Evolutionary conservation across 2,888 invertebrate genomes (phyloP).

Genomic region (Ormyrus rosae): DNA sequence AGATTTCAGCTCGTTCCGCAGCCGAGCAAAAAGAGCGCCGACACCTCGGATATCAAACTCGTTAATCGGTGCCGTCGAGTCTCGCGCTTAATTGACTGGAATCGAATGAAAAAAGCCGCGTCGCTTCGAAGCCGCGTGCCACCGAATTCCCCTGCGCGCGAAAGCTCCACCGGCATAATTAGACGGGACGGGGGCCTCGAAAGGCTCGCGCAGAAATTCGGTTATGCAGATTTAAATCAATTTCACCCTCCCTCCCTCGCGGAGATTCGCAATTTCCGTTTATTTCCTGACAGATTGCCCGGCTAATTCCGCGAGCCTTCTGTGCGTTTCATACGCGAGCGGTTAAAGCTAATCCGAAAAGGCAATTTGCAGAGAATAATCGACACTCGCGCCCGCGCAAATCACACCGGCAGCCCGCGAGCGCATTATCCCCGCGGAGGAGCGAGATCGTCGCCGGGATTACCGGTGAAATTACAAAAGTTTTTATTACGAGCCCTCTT

Average conservation of each 20-base stretch:
- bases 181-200: neutral
- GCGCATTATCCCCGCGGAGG: neutral
- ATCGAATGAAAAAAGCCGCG: neutral
- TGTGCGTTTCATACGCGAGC: slow-evolving; percentile 31
- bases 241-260: slow-evolving; percentile 13
- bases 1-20: too few relatives aligned
- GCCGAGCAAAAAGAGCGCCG: too few relatives aligned
- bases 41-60: neutral
- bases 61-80: too few relatives aligned
- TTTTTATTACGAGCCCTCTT: slow-evolving; percentile 19
- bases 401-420: neutral
- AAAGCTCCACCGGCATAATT: slow-evolving; percentile 4
- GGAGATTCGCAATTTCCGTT: slow-evolving; percentile 50
- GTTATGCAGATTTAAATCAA: slow-evolving; percentile 53
- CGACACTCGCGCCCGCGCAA: slow-evolving; percentile 21
- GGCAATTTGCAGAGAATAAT: slow-evolving; percentile 51
- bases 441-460: slow-evolving; percentile 22
- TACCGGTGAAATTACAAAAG: slow-evolving; percentile 44
- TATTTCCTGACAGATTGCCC: slow-evolving; percentile 46
- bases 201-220: slow-evolving; percentile 29
- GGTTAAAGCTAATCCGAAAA: slow-evolving; percentile 53
- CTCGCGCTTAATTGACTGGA: slow-evolving; percentile 12
- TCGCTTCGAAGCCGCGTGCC: neutral
- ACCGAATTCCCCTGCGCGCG: neutral
- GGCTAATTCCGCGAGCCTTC: slow-evolving; percentile 2